Conservation (phyloP, 1,140 invertebrate genomes). For the Aphelinus atriplicis region DNA sequence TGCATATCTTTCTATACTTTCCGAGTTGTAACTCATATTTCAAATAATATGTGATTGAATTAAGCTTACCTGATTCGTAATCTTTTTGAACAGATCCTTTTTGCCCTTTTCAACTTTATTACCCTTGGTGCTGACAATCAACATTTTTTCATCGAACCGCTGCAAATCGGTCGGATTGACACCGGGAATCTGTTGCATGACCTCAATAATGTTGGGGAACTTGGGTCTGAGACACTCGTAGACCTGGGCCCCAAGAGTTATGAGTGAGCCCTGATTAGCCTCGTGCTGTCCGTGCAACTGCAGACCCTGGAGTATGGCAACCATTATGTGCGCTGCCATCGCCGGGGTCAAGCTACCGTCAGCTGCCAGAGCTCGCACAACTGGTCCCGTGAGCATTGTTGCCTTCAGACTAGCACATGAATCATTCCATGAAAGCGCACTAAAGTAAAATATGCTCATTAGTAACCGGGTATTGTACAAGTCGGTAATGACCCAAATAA, state of each 20-base stretch:
- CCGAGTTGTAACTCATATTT: no score
- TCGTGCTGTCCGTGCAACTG: conserved; percentile 87
- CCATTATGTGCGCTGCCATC: conserved; percentile 77
- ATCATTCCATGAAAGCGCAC: conserved; percentile 87
- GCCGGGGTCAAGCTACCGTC: conserved; percentile 72
- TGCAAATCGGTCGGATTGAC: conserved; percentile 80
- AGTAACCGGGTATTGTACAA: no score
- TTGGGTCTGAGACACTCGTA: conserved; percentile 83
- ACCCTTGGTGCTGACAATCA: conserved; percentile 74
- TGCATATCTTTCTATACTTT: no score
- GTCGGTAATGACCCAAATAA: no score
- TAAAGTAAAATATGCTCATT: conserved; percentile 56
- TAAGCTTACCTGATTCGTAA: conserved; percentile 77
- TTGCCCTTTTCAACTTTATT: conserved; percentile 88
- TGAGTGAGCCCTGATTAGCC: conserved; percentile 77
- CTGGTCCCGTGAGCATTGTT: conserved; percentile 74
- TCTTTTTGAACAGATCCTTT: conserved; percentile 89
- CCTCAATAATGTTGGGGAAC: conserved; percentile 74
- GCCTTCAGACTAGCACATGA: conserved; percentile 82
- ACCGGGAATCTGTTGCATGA: conserved; percentile 81
- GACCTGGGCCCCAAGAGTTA: conserved; percentile 78
- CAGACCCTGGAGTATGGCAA: conserved; percentile 78
- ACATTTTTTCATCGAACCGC: conserved; percentile 85
- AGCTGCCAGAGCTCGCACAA: conserved; percentile 70
- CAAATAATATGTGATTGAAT: no score